Evolutionary conservation across 2,888 invertebrate species (phyloP).

Genomic region (Agelastica alni): DNA sequence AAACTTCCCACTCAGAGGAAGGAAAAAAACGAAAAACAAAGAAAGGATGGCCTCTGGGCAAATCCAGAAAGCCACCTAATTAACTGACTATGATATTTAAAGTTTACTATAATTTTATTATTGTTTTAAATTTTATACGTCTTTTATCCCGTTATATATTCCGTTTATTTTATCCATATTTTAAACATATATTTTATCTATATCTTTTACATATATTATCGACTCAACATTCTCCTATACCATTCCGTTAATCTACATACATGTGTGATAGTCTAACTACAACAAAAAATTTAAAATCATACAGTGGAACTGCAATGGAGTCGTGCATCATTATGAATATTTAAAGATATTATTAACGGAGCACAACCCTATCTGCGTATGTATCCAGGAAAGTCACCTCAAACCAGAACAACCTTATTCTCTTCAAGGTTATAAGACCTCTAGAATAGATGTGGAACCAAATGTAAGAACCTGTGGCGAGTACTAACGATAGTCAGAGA

Average conservation of each 20-base stretch:
- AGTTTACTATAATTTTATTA: too few species aligned
- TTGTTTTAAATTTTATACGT: too few species aligned
- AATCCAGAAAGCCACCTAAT: conserved; percentile 6
- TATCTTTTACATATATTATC: background rate
- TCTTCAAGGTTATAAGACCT: conserved; percentile 7
- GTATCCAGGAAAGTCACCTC: conserved; percentile 20
- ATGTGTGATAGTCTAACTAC: background rate
- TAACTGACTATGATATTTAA: background rate
- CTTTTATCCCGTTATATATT: background rate
- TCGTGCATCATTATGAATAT: conserved; percentile 4
- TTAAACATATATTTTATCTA: background rate
- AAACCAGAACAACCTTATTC: conserved; percentile 9
- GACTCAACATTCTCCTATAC: background rate
- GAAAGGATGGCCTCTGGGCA: conserved; percentile 10
- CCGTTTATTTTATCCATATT: background rate
- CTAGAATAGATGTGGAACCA: conserved; percentile 1
- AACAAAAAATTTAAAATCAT: conserved; percentile 15
- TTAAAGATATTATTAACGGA: conserved; percentile 10
- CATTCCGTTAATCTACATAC: background rate
- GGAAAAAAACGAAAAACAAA: too few species aligned
- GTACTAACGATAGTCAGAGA: conserved; percentile 11
- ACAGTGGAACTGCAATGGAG: conserved; percentile 21
- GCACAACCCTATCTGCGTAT: conserved; percentile 5
- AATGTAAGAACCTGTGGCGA: background rate
- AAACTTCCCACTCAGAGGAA: background rate